Conservation (phyloP, 2,888 invertebrate genomes). For the Adela reaumurella region DNA sequence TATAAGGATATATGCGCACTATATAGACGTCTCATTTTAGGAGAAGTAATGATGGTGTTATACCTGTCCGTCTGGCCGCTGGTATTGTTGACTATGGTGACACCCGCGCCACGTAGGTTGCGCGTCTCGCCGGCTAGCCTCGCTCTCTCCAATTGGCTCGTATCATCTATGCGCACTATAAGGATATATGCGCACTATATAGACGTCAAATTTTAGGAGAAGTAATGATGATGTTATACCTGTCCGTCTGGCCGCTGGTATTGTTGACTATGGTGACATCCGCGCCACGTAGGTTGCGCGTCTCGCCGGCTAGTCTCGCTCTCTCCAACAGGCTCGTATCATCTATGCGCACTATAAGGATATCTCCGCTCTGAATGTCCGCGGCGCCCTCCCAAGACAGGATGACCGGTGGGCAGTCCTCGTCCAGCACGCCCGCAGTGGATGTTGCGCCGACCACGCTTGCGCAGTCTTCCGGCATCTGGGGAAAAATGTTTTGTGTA, state of each 20-base stretch:
- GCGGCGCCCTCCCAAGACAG: slow-evolving; percentile 65
- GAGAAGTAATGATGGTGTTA: too few species aligned
- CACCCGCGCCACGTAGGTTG: slow-evolving; percentile 16
- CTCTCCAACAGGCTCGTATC: slow-evolving; percentile 54
- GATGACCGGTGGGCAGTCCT: slow-evolving; percentile 55
- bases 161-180: slow-evolving; percentile 66
- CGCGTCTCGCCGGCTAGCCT: slow-evolving; percentile 24
- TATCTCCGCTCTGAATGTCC: slow-evolving; percentile 70
- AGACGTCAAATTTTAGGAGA: too few species aligned
- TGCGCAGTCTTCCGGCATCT: slow-evolving; percentile 43
- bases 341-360: slow-evolving; percentile 67
- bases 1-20: too few species aligned
- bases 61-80: too few species aligned
- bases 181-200: slow-evolving; percentile 32
- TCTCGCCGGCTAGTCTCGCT: slow-evolving; percentile 20
- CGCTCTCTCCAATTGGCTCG: slow-evolving; percentile 43
- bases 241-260: slow-evolving; percentile 11
- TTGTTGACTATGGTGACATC: neutral
- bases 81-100: neutral
- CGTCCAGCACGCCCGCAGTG: slow-evolving; percentile 22
- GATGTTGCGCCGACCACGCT: slow-evolving; percentile 15
- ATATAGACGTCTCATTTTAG: too few species aligned
- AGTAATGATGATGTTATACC: neutral
- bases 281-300: slow-evolving; percentile 22
- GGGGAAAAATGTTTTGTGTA: too few species aligned